These are phyloP conservation scores for Cancer borealis DNA, from an alignment of 2,888 invertebrate species.

Conservation along the genomic window DNA sequence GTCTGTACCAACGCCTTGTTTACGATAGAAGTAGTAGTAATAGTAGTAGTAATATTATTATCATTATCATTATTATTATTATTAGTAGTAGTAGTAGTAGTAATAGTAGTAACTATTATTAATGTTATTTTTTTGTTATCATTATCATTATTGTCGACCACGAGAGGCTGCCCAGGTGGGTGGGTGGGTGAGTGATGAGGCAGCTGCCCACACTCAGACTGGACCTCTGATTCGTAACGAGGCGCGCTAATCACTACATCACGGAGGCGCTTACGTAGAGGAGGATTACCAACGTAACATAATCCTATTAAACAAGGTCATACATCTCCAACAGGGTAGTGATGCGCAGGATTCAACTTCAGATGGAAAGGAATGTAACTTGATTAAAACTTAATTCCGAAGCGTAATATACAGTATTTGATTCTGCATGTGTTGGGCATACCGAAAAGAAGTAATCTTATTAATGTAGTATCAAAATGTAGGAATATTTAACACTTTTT, in stretches of 20 bases:
- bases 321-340: not conserved
- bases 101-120: too few species aligned
- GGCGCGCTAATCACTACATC: not conserved
- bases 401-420: not conserved
- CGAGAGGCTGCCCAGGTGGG: too few species aligned
- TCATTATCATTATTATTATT: too few species aligned
- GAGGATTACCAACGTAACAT: not conserved
- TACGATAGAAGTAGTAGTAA: not conserved
- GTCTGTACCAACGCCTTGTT: not conserved
- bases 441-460: not conserved
- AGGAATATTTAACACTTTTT: not conserved
- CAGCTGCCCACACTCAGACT: not conserved
- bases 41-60: not conserved
- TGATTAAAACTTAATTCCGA: not conserved
- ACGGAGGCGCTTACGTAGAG: not conserved
- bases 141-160: too few species aligned
- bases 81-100: too few species aligned
- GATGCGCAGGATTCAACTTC: not conserved
- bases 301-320: not conserved
- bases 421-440: not conserved
- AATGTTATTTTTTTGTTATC: too few species aligned
- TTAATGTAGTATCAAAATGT: not conserved
- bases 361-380: not conserved
- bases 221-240: not conserved
- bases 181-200: not conserved